Evolutionary conservation across 2,888 invertebrate genomes (phyloP).

Genomic region (Apodemia mormo): DNA sequence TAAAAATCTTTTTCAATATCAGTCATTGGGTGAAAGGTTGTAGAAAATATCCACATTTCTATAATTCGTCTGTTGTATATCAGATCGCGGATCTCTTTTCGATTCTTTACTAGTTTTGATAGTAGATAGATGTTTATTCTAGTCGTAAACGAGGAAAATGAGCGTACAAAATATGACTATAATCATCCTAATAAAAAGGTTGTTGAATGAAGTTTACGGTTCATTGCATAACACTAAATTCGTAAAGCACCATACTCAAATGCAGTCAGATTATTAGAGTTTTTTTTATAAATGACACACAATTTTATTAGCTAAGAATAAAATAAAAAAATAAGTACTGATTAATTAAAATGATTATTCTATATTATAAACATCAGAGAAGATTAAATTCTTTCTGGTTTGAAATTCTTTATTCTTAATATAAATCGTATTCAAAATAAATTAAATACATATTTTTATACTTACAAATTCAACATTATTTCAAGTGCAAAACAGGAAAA

Average conservation of each 20-base stretch:
- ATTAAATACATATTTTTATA: no score
- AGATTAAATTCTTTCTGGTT: no score
- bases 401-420: no score
- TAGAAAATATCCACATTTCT: conserved; percentile 9
- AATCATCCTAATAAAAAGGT: conserved; percentile 51
- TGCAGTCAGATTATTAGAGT: no score
- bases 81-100: conserved; percentile 42
- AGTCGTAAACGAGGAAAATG: conserved; percentile 51
- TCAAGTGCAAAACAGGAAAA: no score
- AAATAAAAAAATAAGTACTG: no score
- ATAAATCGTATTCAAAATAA: no score
- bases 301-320: no score
- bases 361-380: no score
- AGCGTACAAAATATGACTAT: conserved; percentile 78
- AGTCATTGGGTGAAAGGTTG: conserved; percentile 4
- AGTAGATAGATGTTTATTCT: conserved; percentile 37
- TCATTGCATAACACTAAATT: not conserved
- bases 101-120: conserved; percentile 48
- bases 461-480: no score
- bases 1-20: conserved; percentile 19
- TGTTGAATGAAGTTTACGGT: conserved; percentile 51
- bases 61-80: conserved; percentile 29
- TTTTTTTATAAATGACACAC: no score
- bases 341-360: no score
- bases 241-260: not conserved